Evolutionary conservation across 2,113 vertebrate genomes (phyloP), one percentile per base, ranked within the genome.

Genomic region (Ceuthmochares aereus): DNA sequence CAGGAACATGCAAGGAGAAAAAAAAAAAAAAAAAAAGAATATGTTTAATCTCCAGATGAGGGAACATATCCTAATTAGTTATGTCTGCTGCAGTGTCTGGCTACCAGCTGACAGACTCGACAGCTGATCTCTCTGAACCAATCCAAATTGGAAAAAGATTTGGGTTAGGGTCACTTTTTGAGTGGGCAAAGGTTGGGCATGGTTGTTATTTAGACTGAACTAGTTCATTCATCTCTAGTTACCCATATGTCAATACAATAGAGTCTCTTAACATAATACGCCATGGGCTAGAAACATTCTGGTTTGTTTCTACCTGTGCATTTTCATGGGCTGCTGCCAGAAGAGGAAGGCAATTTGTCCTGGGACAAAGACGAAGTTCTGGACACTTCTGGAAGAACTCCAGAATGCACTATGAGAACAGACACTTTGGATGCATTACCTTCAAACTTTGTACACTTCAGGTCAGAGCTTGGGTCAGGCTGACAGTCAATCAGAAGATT

Each of bases 131-230:
- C 63, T 91, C 93, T 96, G 92, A 96, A 96, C 93, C 93, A 97
- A 95, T 90, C 63, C 91, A 92, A 95, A 95, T 87, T 95, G 63
- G 51, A 96, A 97, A 96, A 96, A 96, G 68, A 40, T 93, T 93
- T 93, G 82, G 84, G 66, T 96, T 96, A 90, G 96, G 96, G 97
- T 97, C 96, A 97, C 40, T 95, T 96, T 96, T 83, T 72, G 52
- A 95, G 69, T 91, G 96, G 87, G 90, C 97, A 97, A 97, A 97
- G 96, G 95, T 97, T 97, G 96, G 60, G 73, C 62, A 82, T 97
- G 95, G 93, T 94, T 96, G 91, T 95, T 96, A 96, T 97, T 97
- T 97, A 95, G 84, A 45, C 72, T 90, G 94, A 94, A 85, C 92
- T 84, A 72, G 87, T 95, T 95, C 90, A 85, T 90, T 94, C 95